Conservation (phyloP, 2,797 vertebrate species). For the Lutjanus campechanus region DNA sequence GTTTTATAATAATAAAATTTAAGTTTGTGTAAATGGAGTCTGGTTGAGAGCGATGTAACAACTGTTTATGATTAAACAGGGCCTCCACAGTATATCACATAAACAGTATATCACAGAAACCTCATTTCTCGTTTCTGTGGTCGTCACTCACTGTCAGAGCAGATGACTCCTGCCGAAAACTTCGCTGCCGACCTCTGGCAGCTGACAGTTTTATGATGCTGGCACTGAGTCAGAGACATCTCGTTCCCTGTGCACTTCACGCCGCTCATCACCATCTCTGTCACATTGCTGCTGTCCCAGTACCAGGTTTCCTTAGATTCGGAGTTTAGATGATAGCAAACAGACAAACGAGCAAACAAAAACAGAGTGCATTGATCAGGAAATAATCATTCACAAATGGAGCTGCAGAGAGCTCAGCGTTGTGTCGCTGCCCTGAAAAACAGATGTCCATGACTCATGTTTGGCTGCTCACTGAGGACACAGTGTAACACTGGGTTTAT, state of each 20-base stretch:
- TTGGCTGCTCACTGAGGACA: conserved; percentile 41
- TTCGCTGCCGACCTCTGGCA: conserved; percentile 90
- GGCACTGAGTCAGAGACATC: conserved; percentile 93
- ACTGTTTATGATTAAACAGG: too few relatives aligned
- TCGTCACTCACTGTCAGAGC: conserved; percentile 94
- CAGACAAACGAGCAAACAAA: conserved; percentile 13
- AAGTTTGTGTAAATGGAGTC: too few relatives aligned
- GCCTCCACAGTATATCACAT: too few relatives aligned
- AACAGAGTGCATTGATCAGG: conserved; percentile 11
- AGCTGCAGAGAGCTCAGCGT: conserved; percentile 14
- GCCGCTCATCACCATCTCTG: conserved; percentile 94
- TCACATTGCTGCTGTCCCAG: conserved; percentile 95
- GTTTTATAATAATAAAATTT: too few relatives aligned
- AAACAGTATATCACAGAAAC: too few relatives aligned
- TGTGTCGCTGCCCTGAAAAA: conserved; percentile 2
- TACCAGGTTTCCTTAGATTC: conserved; percentile 96
- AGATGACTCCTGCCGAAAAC: conserved; percentile 96
- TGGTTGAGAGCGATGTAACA: too few relatives aligned
- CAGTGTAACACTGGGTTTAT: neutral
- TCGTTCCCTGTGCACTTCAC: conserved; percentile 93
- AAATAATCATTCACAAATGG: neutral
- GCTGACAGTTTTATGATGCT: conserved; percentile 89
- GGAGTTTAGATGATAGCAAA: neutral
- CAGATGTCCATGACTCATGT: conserved; percentile 62
- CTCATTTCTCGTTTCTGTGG: neutral